These are phyloP conservation scores for Archivesica marissinica DNA, from an alignment of 1,140 invertebrate species.

Conservation along the genomic window DNA sequence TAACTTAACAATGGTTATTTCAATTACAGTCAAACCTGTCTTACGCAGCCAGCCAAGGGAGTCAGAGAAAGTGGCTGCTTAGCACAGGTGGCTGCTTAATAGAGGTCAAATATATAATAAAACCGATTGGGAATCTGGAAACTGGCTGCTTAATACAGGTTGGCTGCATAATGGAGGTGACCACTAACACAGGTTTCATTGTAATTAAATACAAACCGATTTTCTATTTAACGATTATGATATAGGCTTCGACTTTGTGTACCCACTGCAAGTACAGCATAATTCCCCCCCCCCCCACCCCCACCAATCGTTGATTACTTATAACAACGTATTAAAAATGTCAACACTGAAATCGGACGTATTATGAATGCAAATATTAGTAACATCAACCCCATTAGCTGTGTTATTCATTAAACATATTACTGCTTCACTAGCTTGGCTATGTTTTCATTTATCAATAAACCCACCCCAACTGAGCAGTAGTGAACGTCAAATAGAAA, in stretches of 20 bases:
- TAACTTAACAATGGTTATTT: too few species aligned
- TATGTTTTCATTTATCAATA: constrained; percentile 2
- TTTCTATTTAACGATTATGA: neutral
- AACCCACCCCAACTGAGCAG: neutral
- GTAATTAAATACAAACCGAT: neutral
- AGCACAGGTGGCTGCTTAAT: too few species aligned
- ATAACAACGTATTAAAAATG: constrained; percentile 9
- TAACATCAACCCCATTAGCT: constrained; percentile 12
- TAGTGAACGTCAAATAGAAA: neutral
- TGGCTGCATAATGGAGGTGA: too few species aligned
- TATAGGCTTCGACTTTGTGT: neutral
- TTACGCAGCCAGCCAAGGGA: too few species aligned
- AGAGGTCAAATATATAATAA: too few species aligned
- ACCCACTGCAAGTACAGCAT: neutral
- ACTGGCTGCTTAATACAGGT: neutral
- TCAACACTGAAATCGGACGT: constrained; percentile 12
- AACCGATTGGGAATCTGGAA: too few species aligned
- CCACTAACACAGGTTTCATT: neutral
- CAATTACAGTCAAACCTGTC: too few species aligned
- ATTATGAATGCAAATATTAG: constrained; percentile 21
- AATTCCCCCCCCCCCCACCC: neutral
- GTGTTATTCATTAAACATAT: neutral
- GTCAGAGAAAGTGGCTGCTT: too few species aligned
- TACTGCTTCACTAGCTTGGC: neutral
- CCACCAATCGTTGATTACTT: neutral